Evolutionary conservation across 2,113 vertebrate species (phyloP), one percentile per base, ranked within the genome.

Genomic region (Calyptomena viridis): DNA sequence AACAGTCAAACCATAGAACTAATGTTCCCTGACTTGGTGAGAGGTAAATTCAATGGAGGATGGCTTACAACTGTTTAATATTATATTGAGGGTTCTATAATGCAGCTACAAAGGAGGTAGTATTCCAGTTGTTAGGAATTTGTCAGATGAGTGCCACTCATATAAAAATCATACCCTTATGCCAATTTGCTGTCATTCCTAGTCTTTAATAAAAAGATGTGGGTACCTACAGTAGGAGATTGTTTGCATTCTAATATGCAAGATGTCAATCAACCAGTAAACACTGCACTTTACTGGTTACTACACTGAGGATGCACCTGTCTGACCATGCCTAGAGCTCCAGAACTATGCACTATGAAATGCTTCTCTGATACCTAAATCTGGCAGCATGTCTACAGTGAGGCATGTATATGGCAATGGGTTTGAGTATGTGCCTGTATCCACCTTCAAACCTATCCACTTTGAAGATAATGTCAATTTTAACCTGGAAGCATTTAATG

Each of bases 341-440:
- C 63, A 77, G 42, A 82, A 40, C 76, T 19, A 23, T 3, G 14
- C 6, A 52, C 9, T 3, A 30, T 59, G 39, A 73, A 94, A 68
- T 5, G 28, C 14, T 81, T 18, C 63, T 47, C 63, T 58, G 55
- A 8, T n/a, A 79, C 27, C 39, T 71, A 50, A 40, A 52, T 28
- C 42, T 58, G 58, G 52, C 63, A 84, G 73, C 33, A 20, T 4
- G 8, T 69, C 55, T 82, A 47, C 60, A 31, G 74, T 55, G 46
- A 88, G 39, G 59, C 1, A 0, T 2, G 20, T 22, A 42, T 2
- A 52, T 5, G 30, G n/a, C 25, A 64, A 11, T 8, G 15, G 24
- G 27, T 50, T 42, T 33, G 53, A 44, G 72, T n/a, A 12, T 40
- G 24, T 40, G 40, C 25, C 19, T 72, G 25, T 63, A 85, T 27